Conservation (phyloP, 2,888 invertebrate genomes). For the Aquatica leii region DNA sequence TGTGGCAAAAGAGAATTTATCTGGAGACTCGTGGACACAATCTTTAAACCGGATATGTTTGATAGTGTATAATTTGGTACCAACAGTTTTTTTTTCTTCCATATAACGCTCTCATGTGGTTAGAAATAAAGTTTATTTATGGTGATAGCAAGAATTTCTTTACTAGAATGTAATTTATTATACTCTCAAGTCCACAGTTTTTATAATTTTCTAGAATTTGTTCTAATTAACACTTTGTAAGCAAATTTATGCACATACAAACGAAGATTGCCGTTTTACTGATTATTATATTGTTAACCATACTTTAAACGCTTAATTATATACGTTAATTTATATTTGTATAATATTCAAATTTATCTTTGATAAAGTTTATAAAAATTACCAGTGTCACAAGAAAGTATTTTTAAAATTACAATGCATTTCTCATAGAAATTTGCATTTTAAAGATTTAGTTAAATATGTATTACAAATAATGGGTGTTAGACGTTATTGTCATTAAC, state of each 20-base stretch:
- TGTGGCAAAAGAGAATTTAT: conserved; percentile 25
- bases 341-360: too few relatives aligned
- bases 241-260: conserved; percentile 10
- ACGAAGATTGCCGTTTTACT: background rate
- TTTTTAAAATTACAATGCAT: too few relatives aligned
- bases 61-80: conserved; percentile 31
- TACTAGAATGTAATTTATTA: conserved; percentile 11
- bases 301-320: conserved; percentile 1
- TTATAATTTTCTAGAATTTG: background rate
- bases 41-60: conserved; percentile 29
- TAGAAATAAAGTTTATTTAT: conserved; percentile 23
- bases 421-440: too few relatives aligned
- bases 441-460: too few relatives aligned
- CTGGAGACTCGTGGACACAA: conserved; percentile 29
- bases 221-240: conserved; percentile 12
- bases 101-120: conserved; percentile 23
- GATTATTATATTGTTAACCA: conserved; percentile 8
- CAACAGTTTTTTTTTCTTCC: conserved; percentile 24
- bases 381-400: too few relatives aligned
- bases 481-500: too few relatives aligned
- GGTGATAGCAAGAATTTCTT: conserved; percentile 19
- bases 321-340: background rate
- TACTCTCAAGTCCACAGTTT: background rate
- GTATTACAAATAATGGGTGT: too few relatives aligned
- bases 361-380: too few relatives aligned